phyloP scores from a whole-genome alignment of 1,140 invertebrate genomes.

The Harpegnathos saltator region DNA sequence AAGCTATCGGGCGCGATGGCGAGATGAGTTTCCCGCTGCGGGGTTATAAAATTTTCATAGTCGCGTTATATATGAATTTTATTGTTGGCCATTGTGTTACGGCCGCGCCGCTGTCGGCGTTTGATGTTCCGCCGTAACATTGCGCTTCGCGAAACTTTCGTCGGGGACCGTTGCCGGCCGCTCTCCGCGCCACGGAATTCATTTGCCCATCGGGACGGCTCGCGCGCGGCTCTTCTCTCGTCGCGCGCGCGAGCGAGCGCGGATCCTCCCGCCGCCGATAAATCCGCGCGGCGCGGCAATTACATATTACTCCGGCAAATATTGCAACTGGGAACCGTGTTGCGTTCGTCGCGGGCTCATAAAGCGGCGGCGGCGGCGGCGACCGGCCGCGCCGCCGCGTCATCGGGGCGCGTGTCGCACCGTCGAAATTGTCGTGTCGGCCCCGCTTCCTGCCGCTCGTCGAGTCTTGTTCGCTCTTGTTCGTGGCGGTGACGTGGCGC shows the following conservation, averaged over 20 bases:
- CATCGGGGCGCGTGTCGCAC: slow-evolving; percentile 15
- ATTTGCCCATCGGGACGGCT: slow-evolving; percentile 3
- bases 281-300: background rate
- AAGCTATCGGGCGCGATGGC: background rate
- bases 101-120: background rate
- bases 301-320: slow-evolving; percentile 11
- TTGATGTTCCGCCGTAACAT: slow-evolving; percentile 34
- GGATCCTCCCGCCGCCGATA: slow-evolving; percentile 12
- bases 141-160: slow-evolving; percentile 44
- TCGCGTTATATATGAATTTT: slow-evolving; percentile 48
- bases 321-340: slow-evolving; percentile 15
- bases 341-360: background rate
- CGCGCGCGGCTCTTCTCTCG: background rate
- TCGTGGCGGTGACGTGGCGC: background rate
- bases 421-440: slow-evolving; percentile 7
- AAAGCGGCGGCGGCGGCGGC: too few relatives aligned
- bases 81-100: slow-evolving; percentile 40
- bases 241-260: background rate
- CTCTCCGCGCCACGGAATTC: background rate
- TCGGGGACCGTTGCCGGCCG: slow-evolving; percentile 6
- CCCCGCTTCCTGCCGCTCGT: too few relatives aligned
- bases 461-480: background rate
- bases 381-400: too few relatives aligned
- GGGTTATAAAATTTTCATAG: slow-evolving; percentile 64
- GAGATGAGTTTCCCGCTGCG: slow-evolving; percentile 21